These are phyloP conservation scores for Lophius piscatorius DNA, from an alignment of 2,113 vertebrate genomes.

Conservation along the genomic window DNA sequence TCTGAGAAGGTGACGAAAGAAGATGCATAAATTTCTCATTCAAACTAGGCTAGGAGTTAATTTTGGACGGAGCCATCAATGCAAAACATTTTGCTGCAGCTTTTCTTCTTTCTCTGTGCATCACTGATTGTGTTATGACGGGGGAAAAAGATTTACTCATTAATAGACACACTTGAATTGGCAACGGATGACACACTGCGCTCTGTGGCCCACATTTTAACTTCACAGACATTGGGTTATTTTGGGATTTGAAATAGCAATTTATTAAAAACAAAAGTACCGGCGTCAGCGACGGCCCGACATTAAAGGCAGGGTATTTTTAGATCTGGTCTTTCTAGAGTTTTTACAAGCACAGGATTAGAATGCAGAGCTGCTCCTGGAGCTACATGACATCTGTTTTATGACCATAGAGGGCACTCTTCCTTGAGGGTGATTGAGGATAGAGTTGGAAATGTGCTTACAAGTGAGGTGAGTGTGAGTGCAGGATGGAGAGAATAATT, in stretches of 20 bases:
- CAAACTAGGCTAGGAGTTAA: constrained; percentile 63
- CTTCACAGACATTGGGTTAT: constrained; percentile 19
- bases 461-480: too few relatives aligned
- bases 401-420: constrained; percentile 7
- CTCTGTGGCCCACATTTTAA: constrained; percentile 65
- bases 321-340: constrained; percentile 27
- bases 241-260: constrained; percentile 10
- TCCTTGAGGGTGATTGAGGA: too few relatives aligned
- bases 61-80: constrained; percentile 59
- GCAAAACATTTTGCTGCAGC: constrained; percentile 43
- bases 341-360: constrained; percentile 36
- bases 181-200: constrained; percentile 48
- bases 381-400: constrained; percentile 4
- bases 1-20: constrained; percentile 18
- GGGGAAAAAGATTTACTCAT: constrained; percentile 37
- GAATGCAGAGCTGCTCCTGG: constrained; percentile 26
- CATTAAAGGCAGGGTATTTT: constrained; percentile 13
- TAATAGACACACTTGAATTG: constrained; percentile 67
- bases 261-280: constrained; percentile 30
- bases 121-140: constrained; percentile 47
- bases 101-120: constrained; percentile 36
- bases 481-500: too few relatives aligned
- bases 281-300: constrained; percentile 1
- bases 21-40: constrained; percentile 40
- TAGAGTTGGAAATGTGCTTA: too few relatives aligned